A percentile compares a stretch with the other conserved stretches of the same genome.
Evolutionary conservation across 2,888 invertebrate genomes (phyloP).

Genomic region (Synanthedon tipuliformis): DNA sequence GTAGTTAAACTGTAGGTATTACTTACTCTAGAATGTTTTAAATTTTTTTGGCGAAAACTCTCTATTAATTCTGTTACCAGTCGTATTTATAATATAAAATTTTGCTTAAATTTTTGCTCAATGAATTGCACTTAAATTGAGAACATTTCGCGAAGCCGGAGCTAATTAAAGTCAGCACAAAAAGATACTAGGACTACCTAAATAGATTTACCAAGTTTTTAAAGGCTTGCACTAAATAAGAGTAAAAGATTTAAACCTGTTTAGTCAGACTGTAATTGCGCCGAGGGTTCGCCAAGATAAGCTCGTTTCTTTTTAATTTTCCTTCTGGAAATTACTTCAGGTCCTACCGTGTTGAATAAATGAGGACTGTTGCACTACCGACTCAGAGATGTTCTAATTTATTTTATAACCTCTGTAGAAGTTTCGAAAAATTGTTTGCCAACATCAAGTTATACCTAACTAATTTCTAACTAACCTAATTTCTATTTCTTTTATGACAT

Average conservation of each 20-base stretch:
- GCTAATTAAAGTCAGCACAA: background rate
- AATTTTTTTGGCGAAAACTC: no score
- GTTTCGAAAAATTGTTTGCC: constrained; percentile 12
- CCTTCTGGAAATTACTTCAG: constrained; percentile 50
- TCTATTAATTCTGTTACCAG: no score
- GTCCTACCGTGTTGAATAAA: constrained; percentile 46
- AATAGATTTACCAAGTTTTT: background rate
- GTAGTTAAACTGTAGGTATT: no score
- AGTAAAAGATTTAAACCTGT: constrained; percentile 23
- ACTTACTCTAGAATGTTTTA: no score
- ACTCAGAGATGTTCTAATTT: constrained; percentile 15
- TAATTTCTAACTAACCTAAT: no score
- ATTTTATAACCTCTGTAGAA: constrained; percentile 31
- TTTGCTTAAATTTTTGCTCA: no score
- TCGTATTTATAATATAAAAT: no score
- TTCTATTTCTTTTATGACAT: no score
- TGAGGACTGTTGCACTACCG: constrained; percentile 36
- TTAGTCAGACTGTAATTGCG: constrained; percentile 41
- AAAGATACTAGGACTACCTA: background rate
- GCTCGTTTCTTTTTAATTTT: constrained; percentile 58
- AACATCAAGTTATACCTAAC: background rate
- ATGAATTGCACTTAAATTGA: no score
- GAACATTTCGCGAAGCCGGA: no score
- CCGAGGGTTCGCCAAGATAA: constrained; percentile 43
- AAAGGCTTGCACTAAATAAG: constrained; percentile 2